Base-by-base conservation (phyloP, 2,888 invertebrate genomes). In the Liposcelis brunnea region DNA sequence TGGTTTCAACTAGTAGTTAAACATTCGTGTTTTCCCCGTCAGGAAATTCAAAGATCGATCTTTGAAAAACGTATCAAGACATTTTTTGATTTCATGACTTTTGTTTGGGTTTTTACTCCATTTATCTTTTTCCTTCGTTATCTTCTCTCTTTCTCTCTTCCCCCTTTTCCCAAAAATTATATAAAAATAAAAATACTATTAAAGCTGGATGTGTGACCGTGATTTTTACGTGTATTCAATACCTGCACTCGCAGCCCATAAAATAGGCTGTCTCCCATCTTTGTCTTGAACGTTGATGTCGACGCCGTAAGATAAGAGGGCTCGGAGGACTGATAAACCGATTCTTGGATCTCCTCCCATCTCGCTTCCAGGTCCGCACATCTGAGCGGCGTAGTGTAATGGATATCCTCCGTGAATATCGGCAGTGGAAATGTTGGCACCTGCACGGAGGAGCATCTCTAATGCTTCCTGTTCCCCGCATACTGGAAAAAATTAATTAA, bases 211-310 rank as follows among this genome's bases (percentile, higher is more conserved):
- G 8, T 26, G 26, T 26, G 26, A 26, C 5, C 26, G 8, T 6
- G 26, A n/a, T n/a, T n/a, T n/a, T n/a, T 8, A 26, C 26, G 26
- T n/a, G 10, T 35, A 21, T 26, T 33, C 43, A 51, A 49, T 56
- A 74, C 75, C 97, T 16, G 95, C 90, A 52, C 93, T 93, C 1
- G 95, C 91, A 0, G 97, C 95, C 98, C 98, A 98, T 10, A 97
- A 66, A 44, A 98, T 68, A 1, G 97, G 95, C 55, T 91, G 90
- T 7, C 97, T 70, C 0, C 90, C 87, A 59, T 97, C 95, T 37
- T 84, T 80, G 62, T 98, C 98, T 46, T 77, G 72, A 1, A 85
- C 85, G 52, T 87, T 80, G 1, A 91, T 83, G 15, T 79, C 74
- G 2, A 86, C 83, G 8, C 82, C 80, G 55, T 80, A 73, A 43